These are phyloP conservation scores for Pollenia griseotomentosa DNA, from an alignment of 2,888 invertebrate genomes.

Conservation along the genomic window DNA sequence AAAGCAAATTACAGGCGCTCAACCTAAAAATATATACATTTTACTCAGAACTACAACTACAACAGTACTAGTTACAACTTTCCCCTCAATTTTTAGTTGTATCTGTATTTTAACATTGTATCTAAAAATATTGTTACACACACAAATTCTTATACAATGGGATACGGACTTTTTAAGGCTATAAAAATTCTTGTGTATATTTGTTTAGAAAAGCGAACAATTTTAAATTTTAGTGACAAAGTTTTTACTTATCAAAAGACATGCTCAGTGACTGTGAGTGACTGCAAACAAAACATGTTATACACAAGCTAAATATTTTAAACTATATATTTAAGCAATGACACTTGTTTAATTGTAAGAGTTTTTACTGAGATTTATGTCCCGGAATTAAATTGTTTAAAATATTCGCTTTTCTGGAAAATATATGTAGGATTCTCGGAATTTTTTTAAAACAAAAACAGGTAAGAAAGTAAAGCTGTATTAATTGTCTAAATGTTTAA, in stretches of 20 bases:
- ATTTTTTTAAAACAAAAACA: no score
- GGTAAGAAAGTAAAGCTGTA: no score
- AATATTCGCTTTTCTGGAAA: no score
- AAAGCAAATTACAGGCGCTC: conserved; percentile 13
- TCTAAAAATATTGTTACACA: not conserved
- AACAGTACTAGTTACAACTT: not conserved
- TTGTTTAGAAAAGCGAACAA: not conserved
- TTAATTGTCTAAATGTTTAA: no score
- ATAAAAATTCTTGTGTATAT: not conserved
- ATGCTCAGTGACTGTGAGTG: conserved; percentile 62
- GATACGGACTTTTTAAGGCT: not conserved
- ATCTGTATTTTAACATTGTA: not conserved
- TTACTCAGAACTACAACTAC: no score
- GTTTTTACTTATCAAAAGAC: conserved; percentile 60
- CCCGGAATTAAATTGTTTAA: no score
- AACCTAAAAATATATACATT: not conserved
- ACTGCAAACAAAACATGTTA: conserved; percentile 37
- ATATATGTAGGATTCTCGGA: no score
- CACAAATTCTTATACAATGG: not conserved
- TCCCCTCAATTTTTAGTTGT: not conserved
- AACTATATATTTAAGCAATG: no score
- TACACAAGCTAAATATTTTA: not conserved
- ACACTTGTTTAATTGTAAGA: no score
- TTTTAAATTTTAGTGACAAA: conserved; percentile 52
- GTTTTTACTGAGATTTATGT: no score